Evolutionary conservation across 2,113 vertebrate species (phyloP).

Genomic region (Urocitellus parryii): DNA sequence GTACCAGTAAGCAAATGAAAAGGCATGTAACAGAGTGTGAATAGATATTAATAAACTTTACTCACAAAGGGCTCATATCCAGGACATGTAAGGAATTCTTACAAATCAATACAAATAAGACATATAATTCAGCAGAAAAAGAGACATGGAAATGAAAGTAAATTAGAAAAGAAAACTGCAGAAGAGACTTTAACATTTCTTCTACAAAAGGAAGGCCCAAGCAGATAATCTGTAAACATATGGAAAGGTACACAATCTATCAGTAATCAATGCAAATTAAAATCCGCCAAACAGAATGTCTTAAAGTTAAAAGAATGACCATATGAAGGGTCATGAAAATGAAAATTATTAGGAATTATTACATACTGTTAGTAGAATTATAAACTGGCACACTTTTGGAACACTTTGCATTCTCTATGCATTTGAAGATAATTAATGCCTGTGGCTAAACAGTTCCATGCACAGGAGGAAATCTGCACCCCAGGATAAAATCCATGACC

Average conservation of each 20-base stretch:
- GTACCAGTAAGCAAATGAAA: constrained; percentile 34
- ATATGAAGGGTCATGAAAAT: not conserved
- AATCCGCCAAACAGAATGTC: not conserved
- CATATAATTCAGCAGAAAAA: not conserved
- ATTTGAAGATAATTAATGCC: not conserved
- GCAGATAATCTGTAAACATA: not conserved
- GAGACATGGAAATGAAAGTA: not conserved
- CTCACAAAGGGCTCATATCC: not conserved
- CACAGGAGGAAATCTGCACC: not conserved
- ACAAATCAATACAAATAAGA: not conserved
- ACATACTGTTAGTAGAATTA: not conserved
- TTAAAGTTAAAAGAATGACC: not conserved
- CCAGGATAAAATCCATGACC: not conserved
- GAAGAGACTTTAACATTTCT: not conserved
- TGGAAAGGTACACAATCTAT: not conserved
- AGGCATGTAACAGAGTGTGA: not conserved
- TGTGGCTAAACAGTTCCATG: not conserved
- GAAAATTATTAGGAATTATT: not conserved
- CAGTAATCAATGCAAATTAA: constrained; percentile 6
- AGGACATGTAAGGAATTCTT: not conserved
- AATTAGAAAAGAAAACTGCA: not conserved
- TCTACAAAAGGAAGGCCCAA: constrained; percentile 20
- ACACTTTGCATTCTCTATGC: not conserved
- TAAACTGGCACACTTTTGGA: not conserved
- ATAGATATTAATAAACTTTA: not conserved